phyloP scores from a whole-genome alignment of 2,888 invertebrate genomes.

The Philhelius pedissequus region DNA sequence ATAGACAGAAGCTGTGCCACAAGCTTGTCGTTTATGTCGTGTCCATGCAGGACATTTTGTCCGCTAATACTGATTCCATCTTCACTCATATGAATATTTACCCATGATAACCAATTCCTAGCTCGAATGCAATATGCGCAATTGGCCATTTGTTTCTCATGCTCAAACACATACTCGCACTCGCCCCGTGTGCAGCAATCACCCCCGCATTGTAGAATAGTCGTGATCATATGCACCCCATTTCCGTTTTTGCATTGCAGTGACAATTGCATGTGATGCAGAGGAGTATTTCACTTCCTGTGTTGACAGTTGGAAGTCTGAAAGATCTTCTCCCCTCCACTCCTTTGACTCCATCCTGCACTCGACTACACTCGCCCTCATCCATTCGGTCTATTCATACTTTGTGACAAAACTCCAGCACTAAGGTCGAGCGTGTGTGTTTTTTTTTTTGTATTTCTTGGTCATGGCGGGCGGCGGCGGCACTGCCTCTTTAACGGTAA shows the following conservation, averaged over 20 bases:
- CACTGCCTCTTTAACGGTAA: slow-evolving; percentile 42
- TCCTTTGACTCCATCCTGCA: background rate
- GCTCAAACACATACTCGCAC: background rate
- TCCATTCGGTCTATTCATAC: slow-evolving; percentile 21
- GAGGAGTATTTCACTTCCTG: slow-evolving; percentile 68
- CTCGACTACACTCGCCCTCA: background rate
- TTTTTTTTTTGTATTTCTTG: background rate
- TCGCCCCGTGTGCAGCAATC: background rate
- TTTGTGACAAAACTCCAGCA: slow-evolving; percentile 11
- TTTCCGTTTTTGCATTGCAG: slow-evolving; percentile 65
- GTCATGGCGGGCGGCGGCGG: slow-evolving; percentile 8
- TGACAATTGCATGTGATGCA: slow-evolving; percentile 65
- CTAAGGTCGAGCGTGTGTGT: background rate
- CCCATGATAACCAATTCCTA: background rate
- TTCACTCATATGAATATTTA: slow-evolving; percentile 8
- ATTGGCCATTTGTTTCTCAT: slow-evolving; percentile 58
- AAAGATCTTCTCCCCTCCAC: background rate
- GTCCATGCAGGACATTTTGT: slow-evolving; percentile 45
- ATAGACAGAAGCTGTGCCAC: slow-evolving; percentile 36
- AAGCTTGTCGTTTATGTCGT: slow-evolving; percentile 25
- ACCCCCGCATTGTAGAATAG: background rate
- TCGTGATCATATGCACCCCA: slow-evolving; percentile 65
- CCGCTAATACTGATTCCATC: slow-evolving; percentile 29
- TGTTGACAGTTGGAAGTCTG: slow-evolving; percentile 59
- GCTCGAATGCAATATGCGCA: slow-evolving; percentile 26